These are phyloP conservation scores for Babyrousa celebensis DNA, from an alignment of 2,797 vertebrate genomes.

Conservation along the genomic window DNA sequence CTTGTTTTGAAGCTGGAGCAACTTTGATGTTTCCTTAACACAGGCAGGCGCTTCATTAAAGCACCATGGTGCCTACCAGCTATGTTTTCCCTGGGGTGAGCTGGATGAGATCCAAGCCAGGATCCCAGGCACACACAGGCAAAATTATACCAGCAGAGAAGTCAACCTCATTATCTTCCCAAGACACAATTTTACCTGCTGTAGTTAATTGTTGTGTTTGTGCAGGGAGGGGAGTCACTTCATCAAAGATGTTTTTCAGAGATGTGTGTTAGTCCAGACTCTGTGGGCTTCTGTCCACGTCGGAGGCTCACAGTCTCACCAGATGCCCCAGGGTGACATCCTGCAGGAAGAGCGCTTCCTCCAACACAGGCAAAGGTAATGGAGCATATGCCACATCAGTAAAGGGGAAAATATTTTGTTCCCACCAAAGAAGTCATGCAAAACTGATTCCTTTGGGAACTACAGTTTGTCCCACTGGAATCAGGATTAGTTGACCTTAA, in stretches of 20 bases:
- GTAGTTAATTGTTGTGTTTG: constrained; percentile 82
- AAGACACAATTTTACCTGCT: constrained; percentile 76
- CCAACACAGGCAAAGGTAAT: accelerated
- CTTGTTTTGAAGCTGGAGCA: constrained; percentile 83
- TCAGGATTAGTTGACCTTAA: constrained; percentile 28
- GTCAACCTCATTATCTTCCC: constrained; percentile 84
- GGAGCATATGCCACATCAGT: neutral
- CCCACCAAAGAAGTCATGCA: neutral
- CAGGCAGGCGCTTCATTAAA: constrained; percentile 80
- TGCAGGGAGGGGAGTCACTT: constrained; percentile 54
- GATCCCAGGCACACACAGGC: constrained; percentile 71
- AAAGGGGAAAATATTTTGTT: neutral
- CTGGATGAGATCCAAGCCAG: constrained; percentile 74
- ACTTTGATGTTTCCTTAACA: constrained; percentile 85
- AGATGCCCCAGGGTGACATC: neutral
- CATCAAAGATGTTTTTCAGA: constrained; percentile 71
- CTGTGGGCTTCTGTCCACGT: neutral
- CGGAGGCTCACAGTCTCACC: neutral
- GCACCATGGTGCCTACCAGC: constrained; percentile 58
- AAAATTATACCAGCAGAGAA: constrained; percentile 85
- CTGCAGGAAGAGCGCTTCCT: neutral
- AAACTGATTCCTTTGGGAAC: neutral
- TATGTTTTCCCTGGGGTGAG: constrained; percentile 78
- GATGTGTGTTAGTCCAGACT: neutral
- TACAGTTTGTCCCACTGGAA: neutral